Conservation (phyloP, 2,888 invertebrate species). For the Mactromeris polynyma region DNA sequence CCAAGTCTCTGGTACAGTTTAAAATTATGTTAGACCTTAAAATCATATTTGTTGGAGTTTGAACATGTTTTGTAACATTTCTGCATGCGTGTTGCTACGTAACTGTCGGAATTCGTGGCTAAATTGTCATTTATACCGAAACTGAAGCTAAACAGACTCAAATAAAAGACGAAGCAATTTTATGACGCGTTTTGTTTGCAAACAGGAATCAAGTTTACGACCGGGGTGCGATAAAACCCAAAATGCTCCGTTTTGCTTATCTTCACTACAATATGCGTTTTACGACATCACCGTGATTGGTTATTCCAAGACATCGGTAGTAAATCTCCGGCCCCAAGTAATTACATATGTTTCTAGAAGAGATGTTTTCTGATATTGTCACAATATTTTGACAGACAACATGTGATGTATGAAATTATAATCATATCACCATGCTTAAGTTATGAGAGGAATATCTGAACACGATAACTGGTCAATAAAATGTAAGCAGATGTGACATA, state of each 20-base stretch:
- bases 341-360: constrained; percentile 25
- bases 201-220: constrained; percentile 26
- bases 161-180: constrained; percentile 46
- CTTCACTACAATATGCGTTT: constrained; percentile 45
- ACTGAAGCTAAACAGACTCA: constrained; percentile 40
- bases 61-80: constrained; percentile 15
- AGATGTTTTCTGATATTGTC: constrained; percentile 37
- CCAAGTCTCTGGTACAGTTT: neutral
- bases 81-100: constrained; percentile 4
- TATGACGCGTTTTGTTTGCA: constrained; percentile 39
- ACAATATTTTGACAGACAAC: constrained; percentile 40
- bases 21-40: constrained; percentile 6
- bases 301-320: constrained; percentile 30
- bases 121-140: constrained; percentile 38
- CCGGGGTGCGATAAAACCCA: constrained; percentile 14
- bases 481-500: neutral
- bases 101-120: neutral
- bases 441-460: constrained; percentile 6
- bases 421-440: constrained; percentile 22
- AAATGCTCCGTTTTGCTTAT: constrained; percentile 47
- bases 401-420: constrained; percentile 41
- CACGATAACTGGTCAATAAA: constrained; percentile 37
- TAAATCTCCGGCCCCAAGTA: constrained; percentile 38
- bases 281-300: constrained; percentile 41
- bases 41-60: constrained; percentile 29